Percentiles rank a stretch among this genome's conserved stretches.
Evolutionary conservation across 1,140 invertebrate genomes (phyloP).

Genomic region (Stenopsyche tienmushanensis): DNA sequence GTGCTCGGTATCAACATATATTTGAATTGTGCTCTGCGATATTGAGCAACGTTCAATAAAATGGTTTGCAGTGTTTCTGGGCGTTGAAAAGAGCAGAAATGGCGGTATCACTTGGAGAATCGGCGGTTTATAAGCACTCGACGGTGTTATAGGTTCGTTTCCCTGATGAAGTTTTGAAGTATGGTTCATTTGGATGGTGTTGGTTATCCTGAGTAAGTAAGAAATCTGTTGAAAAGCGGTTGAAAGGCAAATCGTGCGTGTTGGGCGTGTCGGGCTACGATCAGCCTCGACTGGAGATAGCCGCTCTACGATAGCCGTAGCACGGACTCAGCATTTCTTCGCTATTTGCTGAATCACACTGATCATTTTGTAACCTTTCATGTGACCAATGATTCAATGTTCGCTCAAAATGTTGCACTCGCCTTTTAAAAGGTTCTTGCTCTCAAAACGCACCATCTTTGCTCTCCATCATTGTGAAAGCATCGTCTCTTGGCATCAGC

Average conservation of each 20-base stretch:
- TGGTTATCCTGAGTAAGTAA: neutral
- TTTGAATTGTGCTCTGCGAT: no score
- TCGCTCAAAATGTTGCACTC: no score
- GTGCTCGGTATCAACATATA: no score
- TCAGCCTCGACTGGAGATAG: no score
- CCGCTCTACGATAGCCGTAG: conserved; percentile 13
- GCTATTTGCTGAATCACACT: conserved; percentile 2
- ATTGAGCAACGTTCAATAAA: no score
- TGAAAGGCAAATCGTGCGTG: conserved; percentile 30
- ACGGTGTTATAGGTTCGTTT: conserved; percentile 2
- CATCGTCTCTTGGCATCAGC: no score
- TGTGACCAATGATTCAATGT: neutral
- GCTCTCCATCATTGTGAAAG: no score
- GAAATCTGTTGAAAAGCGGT: conserved; percentile 28
- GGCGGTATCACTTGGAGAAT: neutral
- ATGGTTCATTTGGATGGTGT: conserved; percentile 2
- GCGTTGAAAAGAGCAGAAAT: no score
- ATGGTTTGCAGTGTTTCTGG: no score
- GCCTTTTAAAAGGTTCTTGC: no score
- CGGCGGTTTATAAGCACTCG: neutral
- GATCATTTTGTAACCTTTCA: conserved; percentile 2
- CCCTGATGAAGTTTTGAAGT: conserved; percentile 8
- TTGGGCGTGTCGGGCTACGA: conserved; percentile 12
- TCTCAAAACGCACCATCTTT: no score
- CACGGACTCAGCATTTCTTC: conserved; percentile 7